phyloP scores from a whole-genome alignment of 2,113 vertebrate species.

The Zosterops lateralis region DNA sequence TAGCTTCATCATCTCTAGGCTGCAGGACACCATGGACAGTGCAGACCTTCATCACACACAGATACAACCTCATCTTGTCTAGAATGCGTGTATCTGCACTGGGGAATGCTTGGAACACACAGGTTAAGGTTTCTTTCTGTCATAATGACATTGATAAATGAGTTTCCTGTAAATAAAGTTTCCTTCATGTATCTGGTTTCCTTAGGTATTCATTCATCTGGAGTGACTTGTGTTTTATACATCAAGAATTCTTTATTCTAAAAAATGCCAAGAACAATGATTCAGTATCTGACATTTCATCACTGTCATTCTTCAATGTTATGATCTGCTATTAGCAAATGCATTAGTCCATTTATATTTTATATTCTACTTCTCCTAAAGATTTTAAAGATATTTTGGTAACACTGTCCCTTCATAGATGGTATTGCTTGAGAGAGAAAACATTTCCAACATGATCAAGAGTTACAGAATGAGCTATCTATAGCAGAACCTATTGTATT shows the following conservation, averaged over 20 bases:
- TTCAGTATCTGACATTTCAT: not conserved
- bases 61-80: not conserved
- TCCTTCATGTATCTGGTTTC: not conserved
- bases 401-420: not conserved
- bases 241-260: not conserved
- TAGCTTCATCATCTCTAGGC: not conserved
- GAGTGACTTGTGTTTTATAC: not conserved
- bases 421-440: not conserved
- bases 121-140: not conserved
- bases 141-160: not conserved
- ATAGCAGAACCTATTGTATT: conserved; percentile 38
- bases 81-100: not conserved
- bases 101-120: not conserved
- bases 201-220: not conserved
- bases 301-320: not conserved
- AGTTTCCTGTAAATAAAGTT: not conserved
- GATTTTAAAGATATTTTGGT: conserved; percentile 4
- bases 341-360: not conserved
- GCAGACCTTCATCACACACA: not conserved
- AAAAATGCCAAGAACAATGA: not conserved
- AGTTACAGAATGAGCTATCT: conserved; percentile 29
- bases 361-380: not conserved
- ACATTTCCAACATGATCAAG: conserved; percentile 45
- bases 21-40: not conserved
- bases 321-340: not conserved